phyloP scores from a whole-genome alignment of 2,888 invertebrate genomes.

The Lamellibrachia columna region DNA sequence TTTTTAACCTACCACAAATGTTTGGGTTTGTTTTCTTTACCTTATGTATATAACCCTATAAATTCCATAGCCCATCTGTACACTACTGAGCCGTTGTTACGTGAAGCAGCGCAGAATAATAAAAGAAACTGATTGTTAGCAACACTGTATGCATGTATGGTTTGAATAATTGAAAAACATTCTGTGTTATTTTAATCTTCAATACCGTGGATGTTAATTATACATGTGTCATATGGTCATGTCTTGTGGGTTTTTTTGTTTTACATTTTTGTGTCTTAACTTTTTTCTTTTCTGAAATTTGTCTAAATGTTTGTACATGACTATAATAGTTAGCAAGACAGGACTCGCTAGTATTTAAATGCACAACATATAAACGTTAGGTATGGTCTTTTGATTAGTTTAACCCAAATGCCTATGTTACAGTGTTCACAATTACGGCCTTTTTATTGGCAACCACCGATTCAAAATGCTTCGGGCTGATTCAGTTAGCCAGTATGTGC shows the following conservation, averaged over 20 bases:
- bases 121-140: not conserved
- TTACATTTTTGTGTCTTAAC: too few relatives aligned
- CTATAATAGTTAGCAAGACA: not conserved
- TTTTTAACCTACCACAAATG: not conserved
- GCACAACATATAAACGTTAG: too few relatives aligned
- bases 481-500: too few relatives aligned
- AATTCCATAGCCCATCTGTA: too few relatives aligned
- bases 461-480: too few relatives aligned
- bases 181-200: not conserved
- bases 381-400: too few relatives aligned
- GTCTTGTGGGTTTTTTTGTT: not conserved
- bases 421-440: too few relatives aligned
- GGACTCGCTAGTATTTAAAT: not conserved
- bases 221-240: not conserved
- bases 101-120: not conserved
- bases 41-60: too few relatives aligned
- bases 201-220: not conserved
- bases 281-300: not conserved
- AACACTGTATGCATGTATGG: not conserved
- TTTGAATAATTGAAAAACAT: not conserved
- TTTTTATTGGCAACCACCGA: too few relatives aligned
- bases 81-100: not conserved
- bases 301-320: not conserved
- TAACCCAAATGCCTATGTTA: too few relatives aligned
- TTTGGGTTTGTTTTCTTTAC: not conserved